Base-by-base conservation (phyloP, 2,113 vertebrate genomes). In the Ivindomyrus marchei region DNA sequence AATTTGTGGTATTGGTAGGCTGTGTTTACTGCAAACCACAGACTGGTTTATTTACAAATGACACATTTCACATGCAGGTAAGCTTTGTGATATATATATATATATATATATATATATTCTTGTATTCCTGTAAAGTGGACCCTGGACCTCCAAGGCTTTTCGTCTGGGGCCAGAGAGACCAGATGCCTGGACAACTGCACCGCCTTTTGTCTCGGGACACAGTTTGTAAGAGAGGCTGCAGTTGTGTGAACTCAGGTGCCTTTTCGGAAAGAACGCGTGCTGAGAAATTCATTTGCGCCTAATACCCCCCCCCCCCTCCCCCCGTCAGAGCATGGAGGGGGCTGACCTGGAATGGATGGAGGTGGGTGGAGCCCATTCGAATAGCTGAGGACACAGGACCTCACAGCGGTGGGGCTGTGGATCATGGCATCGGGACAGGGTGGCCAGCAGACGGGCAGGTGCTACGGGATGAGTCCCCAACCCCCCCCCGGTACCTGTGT, bases 41-140 rank as follows among this genome's bases (percentile, higher is more conserved):
- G 36, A 13, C 88, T 91, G 92, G 84, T 88, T 92, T 85, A 15
- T 1, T 49, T 77, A 86, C 92, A 94, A 93, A 94, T 93, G 88
- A 92, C 91, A 90, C 89, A 93, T 89, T 13, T 0, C 89, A 87
- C 74, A 74, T 27, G 1, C 10, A 90, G 88, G 70, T 47, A 74
- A 80, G 50, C 3, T 87, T 39, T 49, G 74, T 66, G 49, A 39
- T 77, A 84, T 50, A 52, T 31, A 11, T 85, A 42, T 89, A 50
- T 62, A 58, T 74, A 86, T n/a, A n/a, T 46, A 46, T 46, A 4
- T 46, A 46, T 46, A 1, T 89, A 31, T 39, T 24, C 31, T 24
- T 50, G 53, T 52, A 19, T 86, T 17, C 70, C 90, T 92, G 90
- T 91, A 66, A 24, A 52, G 49, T 52, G 85, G 15, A 15, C 85